Conservation (phyloP, 23 tunicate genomes). For the Oikopleura dioica region DNA sequence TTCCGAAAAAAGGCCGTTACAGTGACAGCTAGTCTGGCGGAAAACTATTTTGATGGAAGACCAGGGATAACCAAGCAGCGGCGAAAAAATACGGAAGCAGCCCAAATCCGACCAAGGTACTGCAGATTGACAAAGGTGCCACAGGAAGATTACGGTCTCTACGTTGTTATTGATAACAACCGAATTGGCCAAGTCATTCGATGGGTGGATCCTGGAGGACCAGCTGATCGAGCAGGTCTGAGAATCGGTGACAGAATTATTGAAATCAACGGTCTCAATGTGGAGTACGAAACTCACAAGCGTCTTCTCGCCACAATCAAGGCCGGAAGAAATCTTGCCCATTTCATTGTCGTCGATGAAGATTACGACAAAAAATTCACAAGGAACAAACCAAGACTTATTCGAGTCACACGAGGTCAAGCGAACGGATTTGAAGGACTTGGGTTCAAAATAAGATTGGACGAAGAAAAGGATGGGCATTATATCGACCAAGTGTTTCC, state of each 20-base stretch:
- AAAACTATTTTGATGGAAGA: constrained; percentile 18
- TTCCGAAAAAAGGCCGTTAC: constrained; percentile 82
- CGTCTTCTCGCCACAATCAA: constrained; percentile 35
- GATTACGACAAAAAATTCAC: constrained; percentile 34
- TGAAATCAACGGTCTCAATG: constrained; percentile 84
- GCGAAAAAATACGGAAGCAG: not conserved
- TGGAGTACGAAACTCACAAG: constrained; percentile 70
- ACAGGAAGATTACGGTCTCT: constrained; percentile 74
- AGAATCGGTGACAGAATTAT: constrained; percentile 86
- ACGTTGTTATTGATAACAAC: constrained; percentile 71
- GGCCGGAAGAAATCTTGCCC: constrained; percentile 19
- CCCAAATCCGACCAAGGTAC: constrained; percentile 42
- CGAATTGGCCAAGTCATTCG: constrained; percentile 93
- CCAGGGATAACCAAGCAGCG: not conserved
- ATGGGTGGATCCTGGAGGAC: constrained; percentile 98
- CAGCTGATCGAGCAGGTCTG: constrained; percentile 85
- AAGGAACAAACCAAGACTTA: constrained; percentile 40
- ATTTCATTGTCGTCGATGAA: constrained; percentile 85
- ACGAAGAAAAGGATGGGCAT: constrained; percentile 40
- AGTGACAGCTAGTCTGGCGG: constrained; percentile 47
- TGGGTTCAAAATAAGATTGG: constrained; percentile 40
- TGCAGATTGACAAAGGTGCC: constrained; percentile 35
- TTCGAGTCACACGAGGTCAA: constrained; percentile 18
- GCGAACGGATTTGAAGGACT: constrained; percentile 32
- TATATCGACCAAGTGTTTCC: constrained; percentile 30